Conservation (phyloP, 2,888 invertebrate genomes). For the Dromius quadrimaculatus region DNA sequence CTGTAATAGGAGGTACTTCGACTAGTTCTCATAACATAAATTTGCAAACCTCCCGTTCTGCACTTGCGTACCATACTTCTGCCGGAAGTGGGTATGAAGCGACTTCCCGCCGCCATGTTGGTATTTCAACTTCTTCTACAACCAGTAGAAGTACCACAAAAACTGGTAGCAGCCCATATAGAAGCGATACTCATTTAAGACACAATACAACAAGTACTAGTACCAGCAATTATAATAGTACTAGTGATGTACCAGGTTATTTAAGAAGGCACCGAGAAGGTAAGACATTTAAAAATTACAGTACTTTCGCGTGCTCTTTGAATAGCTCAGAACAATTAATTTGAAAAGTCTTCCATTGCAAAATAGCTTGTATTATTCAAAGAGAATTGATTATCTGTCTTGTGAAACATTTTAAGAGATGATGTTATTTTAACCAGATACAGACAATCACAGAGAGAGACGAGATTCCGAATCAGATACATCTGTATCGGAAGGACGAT, state of each 20-base stretch:
- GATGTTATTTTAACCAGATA: slow-evolving; percentile 35
- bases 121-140: slow-evolving; percentile 94
- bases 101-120: slow-evolving; percentile 78
- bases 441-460: slow-evolving; percentile 60
- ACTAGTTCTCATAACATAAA: slow-evolving; percentile 84
- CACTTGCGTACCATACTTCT: slow-evolving; percentile 80
- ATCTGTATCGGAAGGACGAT: slow-evolving; percentile 81
- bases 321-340: no score
- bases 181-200: slow-evolving; percentile 85
- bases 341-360: no score
- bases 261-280: slow-evolving; percentile 73
- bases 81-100: slow-evolving; percentile 71
- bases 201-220: slow-evolving; percentile 81
- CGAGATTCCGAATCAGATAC: slow-evolving; percentile 81
- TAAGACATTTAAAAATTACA: slow-evolving; percentile 1
- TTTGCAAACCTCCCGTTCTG: slow-evolving; percentile 75
- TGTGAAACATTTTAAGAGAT: no score
- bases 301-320: no score
- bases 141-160: slow-evolving; percentile 95
- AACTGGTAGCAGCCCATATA: slow-evolving; percentile 93
- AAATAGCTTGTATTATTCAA: no score
- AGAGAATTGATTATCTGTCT: no score
- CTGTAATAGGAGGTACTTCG: slow-evolving; percentile 73
- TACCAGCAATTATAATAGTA: slow-evolving; percentile 88
- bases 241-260: slow-evolving; percentile 82